phyloP scores from a whole-genome alignment of 2,113 vertebrate species.

The Menura novaehollandiae region DNA sequence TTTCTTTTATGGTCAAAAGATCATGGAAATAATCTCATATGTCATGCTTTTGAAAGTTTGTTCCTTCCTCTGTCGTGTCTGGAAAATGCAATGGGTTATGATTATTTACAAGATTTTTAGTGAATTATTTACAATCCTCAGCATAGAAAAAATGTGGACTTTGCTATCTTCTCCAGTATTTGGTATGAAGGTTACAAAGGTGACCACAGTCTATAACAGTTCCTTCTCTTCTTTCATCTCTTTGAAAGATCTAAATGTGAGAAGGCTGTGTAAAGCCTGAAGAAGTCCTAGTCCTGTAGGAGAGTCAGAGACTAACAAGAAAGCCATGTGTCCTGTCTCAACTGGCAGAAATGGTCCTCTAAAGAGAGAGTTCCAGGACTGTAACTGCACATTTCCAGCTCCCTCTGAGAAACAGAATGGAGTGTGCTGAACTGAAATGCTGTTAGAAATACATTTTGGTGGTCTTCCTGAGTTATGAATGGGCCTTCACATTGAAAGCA shows the following conservation, averaged over 20 bases:
- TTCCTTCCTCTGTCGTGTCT: neutral
- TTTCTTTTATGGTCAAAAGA: constrained; percentile 27
- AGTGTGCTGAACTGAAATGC: neutral
- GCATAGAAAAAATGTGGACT: neutral
- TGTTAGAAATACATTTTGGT: neutral
- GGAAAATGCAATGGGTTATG: neutral
- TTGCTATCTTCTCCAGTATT: neutral
- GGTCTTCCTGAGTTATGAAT: neutral
- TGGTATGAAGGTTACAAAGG: neutral
- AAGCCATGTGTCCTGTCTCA: neutral
- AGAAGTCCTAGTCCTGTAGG: neutral
- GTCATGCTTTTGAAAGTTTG: neutral
- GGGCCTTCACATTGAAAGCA: neutral
- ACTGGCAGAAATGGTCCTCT: neutral
- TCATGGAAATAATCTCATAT: neutral
- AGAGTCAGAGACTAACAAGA: neutral
- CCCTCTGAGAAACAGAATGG: neutral
- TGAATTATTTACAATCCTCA: neutral
- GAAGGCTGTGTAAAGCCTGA: neutral
- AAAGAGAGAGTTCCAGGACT: neutral
- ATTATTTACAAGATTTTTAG: neutral
- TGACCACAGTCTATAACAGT: neutral
- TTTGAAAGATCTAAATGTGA: neutral
- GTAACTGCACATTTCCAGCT: neutral
- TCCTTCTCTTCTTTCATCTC: neutral